phyloP scores from a whole-genome alignment of 2,888 invertebrate genomes.

The Thecocarcelia acutangulata region DNA sequence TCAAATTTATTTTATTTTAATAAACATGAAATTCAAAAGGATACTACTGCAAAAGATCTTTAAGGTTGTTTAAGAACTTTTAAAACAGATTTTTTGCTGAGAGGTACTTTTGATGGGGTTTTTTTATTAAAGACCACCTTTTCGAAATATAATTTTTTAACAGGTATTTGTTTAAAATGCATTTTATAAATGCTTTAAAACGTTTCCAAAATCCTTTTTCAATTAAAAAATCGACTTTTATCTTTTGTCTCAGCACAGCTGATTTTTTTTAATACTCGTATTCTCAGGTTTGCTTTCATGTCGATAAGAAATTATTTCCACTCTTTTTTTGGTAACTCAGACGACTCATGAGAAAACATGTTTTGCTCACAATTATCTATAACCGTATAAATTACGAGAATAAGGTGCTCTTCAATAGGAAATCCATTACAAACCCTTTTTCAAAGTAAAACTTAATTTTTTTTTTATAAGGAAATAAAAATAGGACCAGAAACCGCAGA shows the following conservation, averaged over 20 bases:
- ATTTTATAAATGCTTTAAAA: too few species aligned
- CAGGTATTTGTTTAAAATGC: too few species aligned
- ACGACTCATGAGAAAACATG: slow-evolving; percentile 4
- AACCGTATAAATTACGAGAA: slow-evolving; percentile 39
- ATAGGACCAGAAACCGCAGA: slow-evolving; percentile 32
- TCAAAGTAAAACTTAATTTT: slow-evolving; percentile 3
- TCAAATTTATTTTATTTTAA: too few species aligned
- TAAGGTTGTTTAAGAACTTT: too few species aligned
- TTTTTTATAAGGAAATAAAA: not conserved
- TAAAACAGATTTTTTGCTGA: too few species aligned
- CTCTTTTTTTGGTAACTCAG: not conserved
- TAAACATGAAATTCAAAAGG: too few species aligned
- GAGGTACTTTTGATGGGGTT: too few species aligned
- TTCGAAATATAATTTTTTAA: too few species aligned
- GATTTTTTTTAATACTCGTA: slow-evolving; percentile 13
- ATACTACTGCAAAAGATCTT: too few species aligned
- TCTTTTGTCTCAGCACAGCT: not conserved
- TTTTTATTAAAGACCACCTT: too few species aligned
- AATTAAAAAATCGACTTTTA: not conserved
- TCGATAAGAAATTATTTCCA: slow-evolving; percentile 9
- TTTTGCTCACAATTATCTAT: slow-evolving; percentile 28
- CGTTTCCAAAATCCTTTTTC: too few species aligned
- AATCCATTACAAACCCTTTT: slow-evolving; percentile 56
- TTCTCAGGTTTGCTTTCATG: not conserved
- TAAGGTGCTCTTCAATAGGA: slow-evolving; percentile 6